phyloP scores from a whole-genome alignment of 2,797 vertebrate genomes.

The Esox lucius region DNA sequence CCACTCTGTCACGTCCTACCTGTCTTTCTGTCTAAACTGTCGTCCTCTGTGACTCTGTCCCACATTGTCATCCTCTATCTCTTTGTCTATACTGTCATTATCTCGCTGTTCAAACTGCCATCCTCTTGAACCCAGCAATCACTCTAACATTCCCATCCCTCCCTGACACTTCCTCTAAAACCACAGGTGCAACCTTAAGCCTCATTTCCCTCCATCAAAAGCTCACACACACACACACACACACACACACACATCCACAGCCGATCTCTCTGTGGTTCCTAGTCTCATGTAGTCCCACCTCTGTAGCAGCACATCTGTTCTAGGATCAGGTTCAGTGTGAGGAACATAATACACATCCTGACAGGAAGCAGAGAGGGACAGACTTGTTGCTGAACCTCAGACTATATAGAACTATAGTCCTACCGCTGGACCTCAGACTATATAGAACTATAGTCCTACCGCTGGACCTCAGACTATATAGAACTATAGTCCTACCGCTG shows the following conservation, averaged over 20 bases:
- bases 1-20: not conserved
- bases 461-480: too few species aligned
- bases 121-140: conserved; percentile 5
- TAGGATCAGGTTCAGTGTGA: conserved; percentile 74
- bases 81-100: too few species aligned
- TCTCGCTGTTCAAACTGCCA: too few species aligned
- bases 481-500: too few species aligned
- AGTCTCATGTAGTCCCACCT: conserved; percentile 27
- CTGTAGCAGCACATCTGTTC: conserved; percentile 73
- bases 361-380: conserved; percentile 71
- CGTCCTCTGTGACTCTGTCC: too few species aligned
- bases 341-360: conserved; percentile 80
- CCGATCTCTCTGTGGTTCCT: conserved; percentile 2
- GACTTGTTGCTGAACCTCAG: conserved; percentile 28
- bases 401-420: not conserved
- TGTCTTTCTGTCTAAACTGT: too few species aligned
- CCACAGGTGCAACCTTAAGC: conserved; percentile 56
- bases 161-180: conserved; percentile 21
- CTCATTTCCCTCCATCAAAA: conserved; percentile 21
- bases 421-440: too few species aligned
- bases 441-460: too few species aligned
- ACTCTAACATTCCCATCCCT: not conserved
- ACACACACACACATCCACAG: not conserved
- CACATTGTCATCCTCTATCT: too few species aligned
- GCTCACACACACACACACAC: conserved; percentile 29